Conservation (phyloP, 2,888 invertebrate species). For the Falcaria lacertinaria region DNA sequence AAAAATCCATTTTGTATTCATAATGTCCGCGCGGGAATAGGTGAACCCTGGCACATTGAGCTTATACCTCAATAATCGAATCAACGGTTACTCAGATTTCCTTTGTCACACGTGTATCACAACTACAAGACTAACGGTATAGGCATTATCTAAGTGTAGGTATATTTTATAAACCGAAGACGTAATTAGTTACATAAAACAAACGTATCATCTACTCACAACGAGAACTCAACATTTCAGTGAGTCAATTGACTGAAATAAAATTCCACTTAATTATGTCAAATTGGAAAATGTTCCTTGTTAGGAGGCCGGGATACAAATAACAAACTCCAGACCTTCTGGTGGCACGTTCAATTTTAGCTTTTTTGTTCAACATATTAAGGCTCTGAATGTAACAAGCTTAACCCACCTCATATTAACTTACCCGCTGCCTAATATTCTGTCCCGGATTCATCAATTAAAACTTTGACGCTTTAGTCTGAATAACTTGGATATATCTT, state of each 20-base stretch:
- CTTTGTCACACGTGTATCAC: too few species aligned
- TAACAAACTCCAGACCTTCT: background rate
- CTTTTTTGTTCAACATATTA: background rate
- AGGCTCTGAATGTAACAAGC: background rate
- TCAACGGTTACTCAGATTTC: too few species aligned
- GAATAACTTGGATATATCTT: slow-evolving; percentile 42
- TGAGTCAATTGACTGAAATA: background rate
- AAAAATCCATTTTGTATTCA: too few species aligned
- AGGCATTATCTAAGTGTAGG: too few species aligned
- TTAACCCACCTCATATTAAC: slow-evolving; percentile 4
- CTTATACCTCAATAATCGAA: too few species aligned
- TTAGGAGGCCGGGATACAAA: background rate
- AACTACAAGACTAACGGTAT: too few species aligned
- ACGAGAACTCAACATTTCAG: background rate
- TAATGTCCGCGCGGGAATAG: too few species aligned
- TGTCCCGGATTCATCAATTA: slow-evolving; percentile 41
- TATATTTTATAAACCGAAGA: too few species aligned
- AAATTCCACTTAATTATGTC: background rate
- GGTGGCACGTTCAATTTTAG: background rate
- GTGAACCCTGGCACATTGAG: too few species aligned
- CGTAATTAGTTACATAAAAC: too few species aligned
- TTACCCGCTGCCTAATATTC: slow-evolving; percentile 2
- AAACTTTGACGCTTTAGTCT: slow-evolving; percentile 41
- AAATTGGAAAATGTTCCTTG: background rate
- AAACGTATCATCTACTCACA: background rate